Base-by-base conservation (phyloP, 2,797 vertebrate genomes). In the Masticophis lateralis region DNA sequence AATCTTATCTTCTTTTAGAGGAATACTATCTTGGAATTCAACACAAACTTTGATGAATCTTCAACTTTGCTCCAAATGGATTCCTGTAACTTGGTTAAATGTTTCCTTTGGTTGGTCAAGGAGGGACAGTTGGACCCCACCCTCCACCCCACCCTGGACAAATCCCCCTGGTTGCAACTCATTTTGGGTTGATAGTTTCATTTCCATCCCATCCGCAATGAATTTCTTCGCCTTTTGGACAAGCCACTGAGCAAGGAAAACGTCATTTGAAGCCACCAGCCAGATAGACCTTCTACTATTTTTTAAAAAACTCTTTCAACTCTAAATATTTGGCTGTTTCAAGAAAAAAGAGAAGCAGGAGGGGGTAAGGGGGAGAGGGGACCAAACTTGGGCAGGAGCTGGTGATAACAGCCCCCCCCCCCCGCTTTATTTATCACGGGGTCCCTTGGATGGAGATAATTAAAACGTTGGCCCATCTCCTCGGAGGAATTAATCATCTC, bases 361-460 rank as follows among this genome's bases (percentile, higher is more conserved):
- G 14, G 12, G 1, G 0, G 12, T 5, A 7, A 1, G 0, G 57
- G 11, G 1, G 0, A n/a, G 1, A 55, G 13, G 18, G 12, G 2
- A 59, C 79, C 59, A 56, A 43, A 61, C 55, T 60, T 1, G 0
- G 56, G 83, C 56, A n/a, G 56, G 11, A 18, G 91, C 91, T 74
- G 60, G 18, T 2, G 28, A 88, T 92, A 87, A 90, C 14, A 8
- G 51, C 1, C 51, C 51, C 51, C n/a, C n/a, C 9, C 88, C 11
- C 79, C 43, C 25, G 8, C 43, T 90, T 92, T 94, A 92, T 90
- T 92, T 94, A 94, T 74, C 28, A 9, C n/a, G 13, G 89, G 63
- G 87, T 90, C 91, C 28, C 61, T 92, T 88, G 92, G 93, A 90
- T 88, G 88, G 74, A 27, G 93, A 92, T 94, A 92, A 94, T 94